These are phyloP conservation scores for Drosophila quadrilineata DNA, from an alignment of 1,140 invertebrate genomes.

Conservation along the genomic window DNA sequence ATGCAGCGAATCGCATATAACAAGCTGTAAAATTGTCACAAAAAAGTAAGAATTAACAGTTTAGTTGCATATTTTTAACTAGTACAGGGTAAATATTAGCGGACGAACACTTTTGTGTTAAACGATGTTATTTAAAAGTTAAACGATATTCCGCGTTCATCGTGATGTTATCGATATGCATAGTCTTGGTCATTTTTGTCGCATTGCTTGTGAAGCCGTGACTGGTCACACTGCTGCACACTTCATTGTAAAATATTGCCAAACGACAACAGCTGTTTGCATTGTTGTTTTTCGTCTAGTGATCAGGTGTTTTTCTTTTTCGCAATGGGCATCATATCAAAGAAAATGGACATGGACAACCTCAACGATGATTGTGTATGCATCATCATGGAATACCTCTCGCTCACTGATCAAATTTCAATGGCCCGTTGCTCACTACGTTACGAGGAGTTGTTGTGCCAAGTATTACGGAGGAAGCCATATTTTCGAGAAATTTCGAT, in stretches of 20 bases:
- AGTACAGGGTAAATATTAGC: no score
- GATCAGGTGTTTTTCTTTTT: conserved; percentile 19
- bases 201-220: background rate
- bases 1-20: background rate
- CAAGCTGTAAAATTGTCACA: background rate
- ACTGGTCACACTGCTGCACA: background rate
- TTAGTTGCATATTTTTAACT: no score
- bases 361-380: conserved; percentile 71
- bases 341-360: conserved; percentile 41
- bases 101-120: no score
- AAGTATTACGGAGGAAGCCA: conserved; percentile 56
- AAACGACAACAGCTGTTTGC: conserved; percentile 20
- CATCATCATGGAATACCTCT: conserved; percentile 57
- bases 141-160: no score
- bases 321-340: conserved; percentile 12
- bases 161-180: no score
- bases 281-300: conserved; percentile 2
- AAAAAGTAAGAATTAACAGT: conserved; percentile 1
- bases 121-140: no score
- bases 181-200: background rate
- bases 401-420: conserved; percentile 61
- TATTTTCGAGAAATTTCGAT: conserved; percentile 52
- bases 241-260: background rate
- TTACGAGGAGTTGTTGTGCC: conserved; percentile 47
- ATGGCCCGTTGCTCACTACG: conserved; percentile 45